A percentile compares a stretch with the other conserved stretches of the same genome.
Conservation (phyloP, 30 jellyfish, hydroid and myxozoan species). For the Aurelia sp. region DNA sequence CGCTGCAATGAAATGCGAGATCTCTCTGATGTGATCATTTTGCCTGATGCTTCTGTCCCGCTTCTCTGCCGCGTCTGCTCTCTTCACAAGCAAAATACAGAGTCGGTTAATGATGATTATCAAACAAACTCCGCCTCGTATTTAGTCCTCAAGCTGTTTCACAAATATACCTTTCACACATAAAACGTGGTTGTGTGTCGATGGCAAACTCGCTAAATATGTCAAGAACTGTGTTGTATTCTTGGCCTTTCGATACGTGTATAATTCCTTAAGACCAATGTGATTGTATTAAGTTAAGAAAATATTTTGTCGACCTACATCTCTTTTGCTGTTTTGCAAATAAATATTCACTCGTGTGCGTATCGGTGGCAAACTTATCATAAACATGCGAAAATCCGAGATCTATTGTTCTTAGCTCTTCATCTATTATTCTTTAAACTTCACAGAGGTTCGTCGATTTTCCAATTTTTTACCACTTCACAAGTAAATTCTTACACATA, state of each 20-base stretch:
- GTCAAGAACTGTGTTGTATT: too few species aligned
- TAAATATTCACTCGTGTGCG: neutral
- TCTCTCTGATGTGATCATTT: slow-evolving; percentile 16
- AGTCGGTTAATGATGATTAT: too few species aligned
- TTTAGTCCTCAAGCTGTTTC: slow-evolving; percentile 27
- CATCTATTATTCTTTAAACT: too few species aligned
- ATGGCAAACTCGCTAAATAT: neutral
- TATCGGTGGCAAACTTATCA: slow-evolving; percentile 5
- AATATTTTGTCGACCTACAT: neutral
- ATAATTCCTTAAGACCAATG: too few species aligned
- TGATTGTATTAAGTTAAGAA: too few species aligned
- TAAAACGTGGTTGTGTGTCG: slow-evolving; percentile 9
- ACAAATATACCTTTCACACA: slow-evolving; percentile 4
- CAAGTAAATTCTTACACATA: too few species aligned
- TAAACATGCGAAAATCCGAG: too few species aligned
- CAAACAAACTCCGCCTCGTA: neutral
- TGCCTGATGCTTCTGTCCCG: neutral
- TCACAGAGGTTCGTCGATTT: neutral
- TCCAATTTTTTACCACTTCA: too few species aligned
- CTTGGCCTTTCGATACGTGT: too few species aligned
- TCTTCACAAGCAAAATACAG: neutral
- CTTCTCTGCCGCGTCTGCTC: neutral
- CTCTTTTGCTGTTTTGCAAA: too few species aligned
- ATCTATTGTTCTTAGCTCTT: too few species aligned
- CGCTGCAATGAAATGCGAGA: slow-evolving; percentile 28